Evolutionary conservation across 2,888 invertebrate species (phyloP).

Genomic region (Hyles lineata): DNA sequence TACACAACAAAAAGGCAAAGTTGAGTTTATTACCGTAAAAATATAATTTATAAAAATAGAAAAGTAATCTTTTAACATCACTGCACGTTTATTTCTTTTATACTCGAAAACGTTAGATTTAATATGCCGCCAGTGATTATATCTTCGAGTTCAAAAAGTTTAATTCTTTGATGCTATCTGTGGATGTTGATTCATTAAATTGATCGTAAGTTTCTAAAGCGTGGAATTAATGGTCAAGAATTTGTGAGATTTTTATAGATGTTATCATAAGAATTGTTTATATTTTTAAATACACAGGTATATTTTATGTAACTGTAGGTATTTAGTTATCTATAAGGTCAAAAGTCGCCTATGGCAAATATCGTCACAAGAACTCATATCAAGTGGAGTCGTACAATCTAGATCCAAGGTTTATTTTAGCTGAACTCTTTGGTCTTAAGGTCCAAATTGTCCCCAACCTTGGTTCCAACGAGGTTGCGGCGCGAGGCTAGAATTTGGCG

Average conservation of each 20-base stretch:
- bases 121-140: conserved; percentile 2
- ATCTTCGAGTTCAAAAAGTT: conserved; percentile 24
- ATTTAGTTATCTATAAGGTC: too few relatives aligned
- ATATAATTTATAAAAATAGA: conserved; percentile 19
- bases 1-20: neutral
- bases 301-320: too few relatives aligned
- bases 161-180: conserved; percentile 37
- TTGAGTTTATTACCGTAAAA: conserved; percentile 13
- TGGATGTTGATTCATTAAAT: conserved; percentile 36
- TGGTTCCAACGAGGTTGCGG: conserved; percentile 26
- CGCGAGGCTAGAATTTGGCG: conserved; percentile 26
- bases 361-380: too few relatives aligned
- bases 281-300: neutral
- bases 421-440: neutral
- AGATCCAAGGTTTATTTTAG: neutral
- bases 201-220: conserved; percentile 1
- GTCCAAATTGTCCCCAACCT: conserved; percentile 12
- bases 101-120: conserved; percentile 10
- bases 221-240: neutral
- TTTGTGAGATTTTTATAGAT: neutral
- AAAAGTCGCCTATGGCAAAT: too few relatives aligned
- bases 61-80: conserved; percentile 14
- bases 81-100: conserved; percentile 24
- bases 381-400: neutral
- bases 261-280: neutral